Conservation (phyloP, 2,113 vertebrate species). For the Coreoperca whiteheadi region DNA sequence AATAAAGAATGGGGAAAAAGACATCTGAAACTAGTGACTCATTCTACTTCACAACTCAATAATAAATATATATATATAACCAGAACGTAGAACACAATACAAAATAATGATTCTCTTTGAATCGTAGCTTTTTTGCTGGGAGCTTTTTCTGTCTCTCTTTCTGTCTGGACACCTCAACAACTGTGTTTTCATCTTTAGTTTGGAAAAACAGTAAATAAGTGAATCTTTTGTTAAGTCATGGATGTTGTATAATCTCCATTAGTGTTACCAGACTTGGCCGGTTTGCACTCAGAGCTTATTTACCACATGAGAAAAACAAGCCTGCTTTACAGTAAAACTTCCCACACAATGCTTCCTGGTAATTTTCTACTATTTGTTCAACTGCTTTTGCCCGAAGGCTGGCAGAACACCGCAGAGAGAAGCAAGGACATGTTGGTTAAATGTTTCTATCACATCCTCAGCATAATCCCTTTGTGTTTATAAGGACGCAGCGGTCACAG, state of each 20-base stretch:
- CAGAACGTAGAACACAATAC: neutral
- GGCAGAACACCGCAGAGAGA: constrained; percentile 28
- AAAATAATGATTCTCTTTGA: neutral
- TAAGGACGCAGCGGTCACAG: constrained; percentile 69
- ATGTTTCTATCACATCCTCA: constrained; percentile 71
- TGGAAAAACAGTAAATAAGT: neutral
- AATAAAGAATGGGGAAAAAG: neutral
- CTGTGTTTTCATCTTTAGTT: constrained; percentile 1
- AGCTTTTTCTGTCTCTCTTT: neutral
- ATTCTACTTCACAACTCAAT: neutral
- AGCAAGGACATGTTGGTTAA: constrained; percentile 67
- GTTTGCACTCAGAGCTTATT: constrained; percentile 40
- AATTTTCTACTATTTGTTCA: constrained; percentile 56
- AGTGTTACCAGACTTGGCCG: neutral
- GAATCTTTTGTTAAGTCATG: neutral
- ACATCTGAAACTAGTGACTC: neutral
- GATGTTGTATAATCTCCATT: constrained; percentile 39
- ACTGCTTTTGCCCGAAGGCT: constrained; percentile 62
- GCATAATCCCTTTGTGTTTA: constrained; percentile 76
- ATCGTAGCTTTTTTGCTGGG: neutral
- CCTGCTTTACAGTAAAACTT: constrained; percentile 46
- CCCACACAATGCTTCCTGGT: constrained; percentile 52
- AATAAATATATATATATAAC: neutral
- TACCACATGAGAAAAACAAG: constrained; percentile 30
- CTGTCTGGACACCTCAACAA: neutral